These are phyloP conservation scores for Crematogaster levior DNA, from an alignment of 2,888 invertebrate genomes.

Conservation along the genomic window DNA sequence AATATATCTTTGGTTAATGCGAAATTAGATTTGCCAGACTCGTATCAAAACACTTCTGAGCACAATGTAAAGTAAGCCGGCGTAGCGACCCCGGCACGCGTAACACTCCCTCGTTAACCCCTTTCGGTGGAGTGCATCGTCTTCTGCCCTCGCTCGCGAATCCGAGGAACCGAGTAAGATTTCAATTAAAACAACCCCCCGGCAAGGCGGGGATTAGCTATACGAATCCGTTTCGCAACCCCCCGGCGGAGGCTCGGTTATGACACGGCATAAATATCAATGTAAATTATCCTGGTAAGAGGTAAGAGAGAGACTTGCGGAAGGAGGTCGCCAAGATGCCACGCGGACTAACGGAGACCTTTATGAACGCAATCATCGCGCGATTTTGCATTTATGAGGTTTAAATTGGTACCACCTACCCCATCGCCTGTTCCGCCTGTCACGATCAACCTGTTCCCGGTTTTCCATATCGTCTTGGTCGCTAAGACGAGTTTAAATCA, in stretches of 20 bases:
- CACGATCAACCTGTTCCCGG: constrained; percentile 9
- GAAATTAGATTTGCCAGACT: constrained; percentile 28
- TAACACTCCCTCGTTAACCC: constrained; percentile 71
- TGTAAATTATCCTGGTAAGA: constrained; percentile 83
- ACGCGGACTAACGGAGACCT: constrained; percentile 65
- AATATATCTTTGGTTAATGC: constrained; percentile 9
- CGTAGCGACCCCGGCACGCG: constrained; percentile 62
- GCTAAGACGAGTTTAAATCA: background rate
- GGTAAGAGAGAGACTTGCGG: constrained; percentile 52
- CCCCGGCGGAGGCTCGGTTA: constrained; percentile 80
- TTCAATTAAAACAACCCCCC: constrained; percentile 85
- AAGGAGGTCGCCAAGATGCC: constrained; percentile 67
- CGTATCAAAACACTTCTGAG: background rate
- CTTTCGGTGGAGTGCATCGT: constrained; percentile 65
- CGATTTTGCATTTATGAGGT: constrained; percentile 81
- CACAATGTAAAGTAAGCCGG: constrained; percentile 26
- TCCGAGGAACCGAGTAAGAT: constrained; percentile 81
- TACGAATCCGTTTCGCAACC: constrained; percentile 82
- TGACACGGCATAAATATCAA: constrained; percentile 86
- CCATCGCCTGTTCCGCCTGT: constrained; percentile 10
- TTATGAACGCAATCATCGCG: constrained; percentile 79
- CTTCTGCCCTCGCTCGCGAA: constrained; percentile 66
- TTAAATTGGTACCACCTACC: constrained; percentile 75
- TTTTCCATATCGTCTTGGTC: constrained; percentile 4
- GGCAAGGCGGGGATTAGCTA: constrained; percentile 83